Evolutionary conservation across 2,888 invertebrate genomes (phyloP).

Genomic region (Conops quadrifasciatus): DNA sequence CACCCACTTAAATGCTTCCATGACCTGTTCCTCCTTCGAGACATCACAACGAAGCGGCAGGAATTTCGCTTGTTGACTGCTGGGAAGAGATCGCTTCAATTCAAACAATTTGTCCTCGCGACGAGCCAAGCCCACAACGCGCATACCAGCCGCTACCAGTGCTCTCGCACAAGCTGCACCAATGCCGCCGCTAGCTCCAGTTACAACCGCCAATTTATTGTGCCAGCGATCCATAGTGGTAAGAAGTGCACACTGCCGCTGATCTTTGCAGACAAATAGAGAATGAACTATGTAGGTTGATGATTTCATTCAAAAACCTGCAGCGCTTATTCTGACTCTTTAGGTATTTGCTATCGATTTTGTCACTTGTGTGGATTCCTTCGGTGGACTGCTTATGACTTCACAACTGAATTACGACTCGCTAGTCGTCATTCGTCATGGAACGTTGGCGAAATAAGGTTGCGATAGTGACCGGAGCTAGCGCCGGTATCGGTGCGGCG

Average conservation of each 20-base stretch:
- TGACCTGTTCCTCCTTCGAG: constrained; percentile 68
- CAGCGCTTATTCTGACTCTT: not conserved
- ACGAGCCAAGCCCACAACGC: constrained; percentile 69
- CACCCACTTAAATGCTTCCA: constrained; percentile 68
- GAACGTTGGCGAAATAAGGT: constrained; percentile 72
- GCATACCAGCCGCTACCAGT: constrained; percentile 67
- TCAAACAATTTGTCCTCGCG: constrained; percentile 64
- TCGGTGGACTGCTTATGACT: not conserved
- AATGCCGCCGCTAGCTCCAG: constrained; percentile 73
- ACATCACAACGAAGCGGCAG: constrained; percentile 68
- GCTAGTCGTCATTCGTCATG: constrained; percentile 55
- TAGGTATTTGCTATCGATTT: constrained; percentile 12
- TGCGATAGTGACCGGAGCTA: constrained; percentile 73
- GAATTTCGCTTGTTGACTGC: constrained; percentile 56
- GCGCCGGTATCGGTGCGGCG: constrained; percentile 71
- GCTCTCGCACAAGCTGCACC: constrained; percentile 67
- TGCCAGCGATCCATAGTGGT: constrained; percentile 69
- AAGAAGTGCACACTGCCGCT: not conserved
- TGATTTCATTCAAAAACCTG: not conserved
- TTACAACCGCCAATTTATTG: constrained; percentile 72
- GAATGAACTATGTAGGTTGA: not conserved
- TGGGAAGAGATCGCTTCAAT: constrained; percentile 52
- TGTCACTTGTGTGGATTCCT: constrained; percentile 29
- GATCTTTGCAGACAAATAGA: not conserved
- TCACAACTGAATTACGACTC: not conserved